These are phyloP conservation scores for Perognathus longimembris DNA, from an alignment of 2,113 vertebrate genomes.

Conservation along the genomic window DNA sequence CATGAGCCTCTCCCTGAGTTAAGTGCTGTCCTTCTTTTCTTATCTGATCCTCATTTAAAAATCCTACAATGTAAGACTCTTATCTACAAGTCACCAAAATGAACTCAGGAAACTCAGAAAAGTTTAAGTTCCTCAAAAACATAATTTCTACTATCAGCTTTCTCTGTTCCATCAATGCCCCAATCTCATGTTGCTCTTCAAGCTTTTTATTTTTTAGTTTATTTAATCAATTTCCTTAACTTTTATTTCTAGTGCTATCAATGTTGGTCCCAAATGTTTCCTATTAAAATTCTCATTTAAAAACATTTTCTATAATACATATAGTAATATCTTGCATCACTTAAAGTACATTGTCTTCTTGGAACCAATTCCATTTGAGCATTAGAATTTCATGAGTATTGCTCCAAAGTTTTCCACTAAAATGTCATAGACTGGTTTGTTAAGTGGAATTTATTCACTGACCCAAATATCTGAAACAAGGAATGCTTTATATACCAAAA, in stretches of 20 bases:
- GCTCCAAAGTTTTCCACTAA: constrained; percentile 15
- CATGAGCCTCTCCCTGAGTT: not conserved
- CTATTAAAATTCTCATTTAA: constrained; percentile 48
- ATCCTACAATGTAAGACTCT: not conserved
- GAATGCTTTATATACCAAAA: not conserved
- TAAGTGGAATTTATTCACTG: constrained; percentile 27
- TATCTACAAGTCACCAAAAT: not conserved
- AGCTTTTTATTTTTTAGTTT: too few species aligned
- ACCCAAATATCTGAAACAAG: not conserved
- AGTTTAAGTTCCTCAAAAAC: constrained; percentile 7
- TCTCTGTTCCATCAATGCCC: not conserved
- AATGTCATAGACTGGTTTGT: not conserved
- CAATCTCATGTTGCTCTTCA: rapidly evolving
- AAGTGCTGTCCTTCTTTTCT: not conserved
- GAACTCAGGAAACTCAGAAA: not conserved
- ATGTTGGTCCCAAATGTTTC: not conserved
- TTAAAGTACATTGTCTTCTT: constrained; percentile 5
- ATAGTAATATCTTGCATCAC: not conserved
- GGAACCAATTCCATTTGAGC: not conserved
- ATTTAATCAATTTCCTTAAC: not conserved
- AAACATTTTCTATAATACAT: not conserved
- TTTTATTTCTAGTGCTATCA: constrained; percentile 35
- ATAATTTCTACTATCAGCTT: not conserved
- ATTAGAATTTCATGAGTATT: constrained; percentile 5
- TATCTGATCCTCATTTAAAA: not conserved